Base-by-base conservation (phyloP, 2,888 invertebrate species). In the Luperina testacea region DNA sequence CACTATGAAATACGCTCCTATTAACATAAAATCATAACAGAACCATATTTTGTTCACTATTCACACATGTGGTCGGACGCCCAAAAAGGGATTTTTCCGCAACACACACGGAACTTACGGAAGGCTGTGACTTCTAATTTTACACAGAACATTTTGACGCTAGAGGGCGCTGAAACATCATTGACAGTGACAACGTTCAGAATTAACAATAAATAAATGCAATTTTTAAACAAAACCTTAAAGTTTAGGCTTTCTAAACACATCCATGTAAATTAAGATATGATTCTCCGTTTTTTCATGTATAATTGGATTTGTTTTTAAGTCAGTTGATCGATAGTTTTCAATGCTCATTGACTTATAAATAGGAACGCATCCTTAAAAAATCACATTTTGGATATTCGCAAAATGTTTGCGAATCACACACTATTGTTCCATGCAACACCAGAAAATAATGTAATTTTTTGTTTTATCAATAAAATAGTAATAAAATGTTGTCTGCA, bases 61-160 rank as follows among this genome's bases (percentile, higher is more conserved):
- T 94, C 96, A 97, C 97, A 97, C 97, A 97, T 97, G 97, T 97
- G 97, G 97, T 97, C 97, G 97, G 97, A 97, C 97, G 97, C 97
- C 97, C 97, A 97, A 97, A 97, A 97, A 97, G 97, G 97, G 97
- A 97, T 97, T 97, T 97, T 97, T 97, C 97, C 96, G 95, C 96
- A 96, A 95, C 94, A 96, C 95, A 96, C 95, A 97, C 96, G 96
- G 96, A 97, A 96, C 96, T 96, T 94, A 94, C 95, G 93, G 96
- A 96, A 95, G 95, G 95, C 96, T 95, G 94, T 95, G 95, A 96
- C 96, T 96, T 97, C 96, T 96, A 95, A 96, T 94, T 96, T 96
- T 96, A 96, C 93, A 95, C 90, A 89, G 88, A 92, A 95, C 93
- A 93, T 95, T 94, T 94, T 88, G 86, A 86, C 96, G 88, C 90